Percentiles rank a stretch among this genome's conserved stretches.
These are phyloP conservation scores for Syndactyla subalaris DNA, from an alignment of 2,797 vertebrate species.

Conservation along the genomic window DNA sequence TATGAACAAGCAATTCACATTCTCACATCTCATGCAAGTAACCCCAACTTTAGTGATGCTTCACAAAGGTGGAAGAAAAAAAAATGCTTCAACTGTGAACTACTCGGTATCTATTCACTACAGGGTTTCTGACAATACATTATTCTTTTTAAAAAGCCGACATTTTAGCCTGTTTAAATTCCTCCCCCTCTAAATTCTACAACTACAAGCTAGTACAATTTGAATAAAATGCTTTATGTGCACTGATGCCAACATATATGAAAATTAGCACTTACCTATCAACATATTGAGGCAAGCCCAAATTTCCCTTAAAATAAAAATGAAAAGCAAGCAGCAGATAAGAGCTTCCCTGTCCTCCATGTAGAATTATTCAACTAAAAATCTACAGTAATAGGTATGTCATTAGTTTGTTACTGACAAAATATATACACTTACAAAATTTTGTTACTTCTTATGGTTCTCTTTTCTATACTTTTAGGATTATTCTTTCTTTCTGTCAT, in stretches of 20 bases:
- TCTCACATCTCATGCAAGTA: neutral
- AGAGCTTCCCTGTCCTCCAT: neutral
- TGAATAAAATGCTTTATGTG: neutral
- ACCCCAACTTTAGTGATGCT: neutral
- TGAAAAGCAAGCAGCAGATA: neutral
- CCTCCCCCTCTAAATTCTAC: neutral
- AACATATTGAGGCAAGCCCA: neutral
- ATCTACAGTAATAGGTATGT: neutral
- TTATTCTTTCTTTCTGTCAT: neutral
- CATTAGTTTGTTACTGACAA: neutral
- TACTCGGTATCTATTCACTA: neutral
- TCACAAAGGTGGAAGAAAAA: neutral
- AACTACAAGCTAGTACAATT: neutral
- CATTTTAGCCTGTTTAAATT: neutral
- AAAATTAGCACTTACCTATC: constrained; percentile 1
- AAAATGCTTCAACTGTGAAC: neutral
- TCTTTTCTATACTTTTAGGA: neutral
- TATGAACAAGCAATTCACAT: neutral
- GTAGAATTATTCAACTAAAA: neutral
- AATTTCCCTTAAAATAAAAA: constrained; percentile 3
- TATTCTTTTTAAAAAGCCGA: neutral
- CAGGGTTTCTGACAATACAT: neutral
- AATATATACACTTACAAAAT: neutral
- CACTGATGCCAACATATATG: neutral
- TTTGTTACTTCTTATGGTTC: neutral